phyloP scores from a whole-genome alignment of 2,113 vertebrate species.

The Hippocampus guttulatus region DNA sequence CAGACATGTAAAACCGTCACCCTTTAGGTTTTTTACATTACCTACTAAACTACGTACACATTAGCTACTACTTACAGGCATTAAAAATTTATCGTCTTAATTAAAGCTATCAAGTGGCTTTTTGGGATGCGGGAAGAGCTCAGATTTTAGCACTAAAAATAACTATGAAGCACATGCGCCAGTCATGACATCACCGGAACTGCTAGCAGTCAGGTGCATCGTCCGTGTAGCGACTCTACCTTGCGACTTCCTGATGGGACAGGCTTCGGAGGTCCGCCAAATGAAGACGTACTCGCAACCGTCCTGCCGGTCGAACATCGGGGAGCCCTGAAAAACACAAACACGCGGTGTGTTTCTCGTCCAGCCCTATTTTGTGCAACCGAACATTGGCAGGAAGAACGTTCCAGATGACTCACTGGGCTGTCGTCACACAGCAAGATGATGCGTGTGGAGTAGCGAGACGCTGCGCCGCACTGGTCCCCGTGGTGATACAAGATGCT shows the following conservation, averaged over 20 bases:
- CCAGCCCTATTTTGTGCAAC: background rate
- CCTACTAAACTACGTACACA: no score
- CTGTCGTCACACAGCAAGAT: conserved; percentile 85
- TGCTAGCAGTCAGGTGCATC: background rate
- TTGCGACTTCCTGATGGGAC: conserved; percentile 78
- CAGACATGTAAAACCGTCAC: background rate
- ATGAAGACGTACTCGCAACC: conserved; percentile 90
- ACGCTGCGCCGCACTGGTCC: conserved; percentile 70
- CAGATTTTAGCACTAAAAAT: no score
- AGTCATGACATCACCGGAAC: no score
- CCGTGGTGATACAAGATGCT: conserved; percentile 86
- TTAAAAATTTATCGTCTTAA: no score
- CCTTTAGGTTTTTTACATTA: no score
- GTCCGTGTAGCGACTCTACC: conserved; percentile 61
- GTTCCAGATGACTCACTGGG: conserved; percentile 63
- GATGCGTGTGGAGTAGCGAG: conserved; percentile 84
- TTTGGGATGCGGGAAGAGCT: no score
- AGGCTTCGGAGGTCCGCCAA: conserved; percentile 91
- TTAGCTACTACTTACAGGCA: no score
- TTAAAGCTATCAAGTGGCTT: no score
- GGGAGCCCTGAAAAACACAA: conserved; percentile 77
- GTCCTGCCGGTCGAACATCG: conserved; percentile 76
- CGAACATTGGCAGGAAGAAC: background rate
- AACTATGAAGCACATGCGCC: no score
- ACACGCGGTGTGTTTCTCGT: background rate